phyloP scores from a whole-genome alignment of 2,797 vertebrate genomes.

The Urophycis tenuis region DNA sequence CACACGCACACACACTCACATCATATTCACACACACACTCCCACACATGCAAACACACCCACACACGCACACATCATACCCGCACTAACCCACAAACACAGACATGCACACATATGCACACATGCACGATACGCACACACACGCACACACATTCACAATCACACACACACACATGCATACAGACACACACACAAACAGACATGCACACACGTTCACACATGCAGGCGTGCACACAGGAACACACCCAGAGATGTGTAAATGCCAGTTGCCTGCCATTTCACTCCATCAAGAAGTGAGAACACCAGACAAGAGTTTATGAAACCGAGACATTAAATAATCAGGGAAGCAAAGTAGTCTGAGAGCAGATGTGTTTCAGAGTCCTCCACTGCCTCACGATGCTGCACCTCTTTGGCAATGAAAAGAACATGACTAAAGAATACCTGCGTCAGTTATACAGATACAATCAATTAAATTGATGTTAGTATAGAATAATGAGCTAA shows the following conservation, averaged over 20 bases:
- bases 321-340: not conserved
- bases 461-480: not conserved
- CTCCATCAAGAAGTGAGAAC: not conserved
- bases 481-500: not conserved
- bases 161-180: not conserved
- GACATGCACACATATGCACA: too few species aligned
- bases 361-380: not conserved
- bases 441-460: not conserved
- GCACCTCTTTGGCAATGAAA: too few species aligned
- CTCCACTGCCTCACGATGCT: not conserved
- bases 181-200: not conserved
- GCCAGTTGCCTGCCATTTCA: not conserved
- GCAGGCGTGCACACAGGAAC: not conserved
- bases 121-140: slow-evolving; percentile 49
- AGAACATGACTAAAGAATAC: not conserved
- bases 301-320: not conserved
- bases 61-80: not conserved
- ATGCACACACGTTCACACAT: not conserved
- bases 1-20: too few species aligned
- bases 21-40: slow-evolving; percentile 8
- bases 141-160: slow-evolving; percentile 1
- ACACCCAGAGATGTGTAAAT: not conserved
- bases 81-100: too few species aligned
- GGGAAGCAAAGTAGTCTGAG: not conserved
- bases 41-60: not conserved